Base-by-base conservation (phyloP, 2,888 invertebrate genomes). In the Spodoptera exigua region DNA sequence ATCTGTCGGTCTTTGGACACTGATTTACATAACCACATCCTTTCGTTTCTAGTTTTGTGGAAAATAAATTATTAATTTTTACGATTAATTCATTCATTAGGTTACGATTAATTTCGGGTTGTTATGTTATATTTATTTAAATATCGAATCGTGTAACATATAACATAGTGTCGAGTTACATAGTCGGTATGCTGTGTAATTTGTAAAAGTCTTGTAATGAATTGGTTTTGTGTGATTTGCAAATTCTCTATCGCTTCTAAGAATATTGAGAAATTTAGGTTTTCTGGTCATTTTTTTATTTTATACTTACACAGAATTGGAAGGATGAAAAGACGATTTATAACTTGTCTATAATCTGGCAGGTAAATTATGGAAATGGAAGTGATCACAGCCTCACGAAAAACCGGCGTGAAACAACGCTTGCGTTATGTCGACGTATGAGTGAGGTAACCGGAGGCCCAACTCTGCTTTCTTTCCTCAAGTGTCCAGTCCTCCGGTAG, bases 51-150 rank as follows among this genome's bases (percentile, higher is more conserved):
- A 37, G 49, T 39, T 45, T 58, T 21, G 41, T 45, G 49, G 36
- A 55, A 39, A 56, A 36, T 56, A 53, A 49, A 62, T 52, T 39
- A 61, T 48, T 14, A 34, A 27, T 9, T n/a, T n/a, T n/a, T n/a
- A n/a, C n/a, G n/a, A n/a, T n/a, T n/a, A n/a, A n/a, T n/a, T n/a
- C 39, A 17, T 3, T 35, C 41, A 69, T 48, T 60, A 36, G 47
- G 47, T 44, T 55, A 66, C 54, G 60, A 69, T 71, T 49, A 69
- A 69, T 66, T 71, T 65, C 18, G 10, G 39, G 12, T 32, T 17
- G 12, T 58, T 10, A 27, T 4, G 32, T 58, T 3, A 71, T 3
- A 71, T 66, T 59, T 41, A 66, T 71, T n/a, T 43, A 35, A 5
- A 13, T 27, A 13, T 13, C 13, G 17, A 12, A 47, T 52, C 27